Conservation (phyloP, 30 jellyfish, hydroid and myxozoan species). For the Aurelia sp. region DNA sequence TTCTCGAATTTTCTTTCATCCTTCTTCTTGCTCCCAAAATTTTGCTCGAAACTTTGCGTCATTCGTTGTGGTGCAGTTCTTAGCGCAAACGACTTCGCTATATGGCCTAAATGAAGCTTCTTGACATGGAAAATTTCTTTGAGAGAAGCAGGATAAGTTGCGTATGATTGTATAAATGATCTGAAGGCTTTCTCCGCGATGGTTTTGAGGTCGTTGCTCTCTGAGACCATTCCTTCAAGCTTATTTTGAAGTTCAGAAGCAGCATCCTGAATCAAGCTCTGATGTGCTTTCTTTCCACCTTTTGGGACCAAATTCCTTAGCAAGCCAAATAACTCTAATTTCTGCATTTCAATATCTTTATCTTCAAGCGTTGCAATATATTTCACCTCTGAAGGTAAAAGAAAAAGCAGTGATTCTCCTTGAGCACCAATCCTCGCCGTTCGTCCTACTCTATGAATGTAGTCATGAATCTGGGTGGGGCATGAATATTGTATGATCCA, state of each 20-base stretch:
- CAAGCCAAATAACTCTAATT: slow-evolving; percentile 54
- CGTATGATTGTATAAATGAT: slow-evolving; percentile 90
- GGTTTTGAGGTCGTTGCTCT: slow-evolving; percentile 19
- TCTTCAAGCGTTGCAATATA: slow-evolving; percentile 63
- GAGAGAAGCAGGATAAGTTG: slow-evolving; percentile 84
- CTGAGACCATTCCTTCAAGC: slow-evolving; percentile 58
- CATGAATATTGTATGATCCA: slow-evolving; percentile 96
- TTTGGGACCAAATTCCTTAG: slow-evolving; percentile 39
- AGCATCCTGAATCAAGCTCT: slow-evolving; percentile 68
- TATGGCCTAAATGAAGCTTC: slow-evolving; percentile 91
- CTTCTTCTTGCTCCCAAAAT: slow-evolving; percentile 10
- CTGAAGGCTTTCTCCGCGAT: slow-evolving; percentile 80
- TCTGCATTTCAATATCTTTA: slow-evolving; percentile 40
- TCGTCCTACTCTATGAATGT: slow-evolving; percentile 95
- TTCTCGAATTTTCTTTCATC: slow-evolving; percentile 25
- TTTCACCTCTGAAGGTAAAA: slow-evolving; percentile 89
- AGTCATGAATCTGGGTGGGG: slow-evolving; percentile 85
- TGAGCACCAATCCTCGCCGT: slow-evolving; percentile 96
- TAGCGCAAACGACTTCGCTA: slow-evolving; percentile 94
- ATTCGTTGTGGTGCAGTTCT: slow-evolving; percentile 89
- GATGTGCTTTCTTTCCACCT: slow-evolving; percentile 46
- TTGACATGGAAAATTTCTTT: slow-evolving; percentile 86
- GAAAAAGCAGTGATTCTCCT: slow-evolving; percentile 85
- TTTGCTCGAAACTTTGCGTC: slow-evolving; percentile 25
- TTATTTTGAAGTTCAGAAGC: slow-evolving; percentile 77